Base-by-base conservation (phyloP, 1,140 invertebrate species). In the Drosophila pseudoananassae region DNA sequence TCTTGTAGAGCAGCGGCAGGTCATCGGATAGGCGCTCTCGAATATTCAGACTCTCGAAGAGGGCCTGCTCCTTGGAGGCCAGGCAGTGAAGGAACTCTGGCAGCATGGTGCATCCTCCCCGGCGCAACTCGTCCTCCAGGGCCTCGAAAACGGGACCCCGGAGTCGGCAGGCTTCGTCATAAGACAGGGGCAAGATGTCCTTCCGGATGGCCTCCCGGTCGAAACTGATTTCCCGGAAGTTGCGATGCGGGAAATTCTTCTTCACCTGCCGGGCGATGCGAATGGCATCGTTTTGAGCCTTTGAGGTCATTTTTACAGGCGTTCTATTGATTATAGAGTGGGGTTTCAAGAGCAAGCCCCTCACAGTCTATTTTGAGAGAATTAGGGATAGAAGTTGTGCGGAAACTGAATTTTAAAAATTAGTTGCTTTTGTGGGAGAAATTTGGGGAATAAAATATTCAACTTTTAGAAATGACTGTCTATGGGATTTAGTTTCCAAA, bases 141-240 rank as follows among this genome's bases (percentile, higher is more conserved):
- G 84, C 83, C 8, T 82, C 54, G 15, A 51, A 87, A 8, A 82
- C 47, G 0, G 83, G 83, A 0, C 83, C 83, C 3, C 69, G 59
- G n/a, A 57, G 9, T 6, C 75, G 15, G 1, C 70, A 65, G 7
- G 82, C 83, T 8, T 76, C 51, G 27, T 82, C 65, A 2, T 45
- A 63, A 8, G 31, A 66, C 9, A 88, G 25, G 0, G 60, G 68
- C 5, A 27, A 15, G 17, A 88, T 88, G 4, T 43, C 49, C 0
- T 58, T 29, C 8, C 71, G 59, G 4, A 90, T 88, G 12, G 49
- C n/a, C 4, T 77, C 27, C 14, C 66, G 61, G 57, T 90, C 82
- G 10, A 90, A 90, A 43, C 54, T 74, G 17, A 90, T 69, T 14
- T 88, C 76, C 6, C 83, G 83, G 10, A 87, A 87, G 27, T 69